A percentile compares a stretch with the other conserved stretches of the same genome.
phyloP scores from a whole-genome alignment of 2,888 invertebrate species.

The Pogonocherus hispidulus region DNA sequence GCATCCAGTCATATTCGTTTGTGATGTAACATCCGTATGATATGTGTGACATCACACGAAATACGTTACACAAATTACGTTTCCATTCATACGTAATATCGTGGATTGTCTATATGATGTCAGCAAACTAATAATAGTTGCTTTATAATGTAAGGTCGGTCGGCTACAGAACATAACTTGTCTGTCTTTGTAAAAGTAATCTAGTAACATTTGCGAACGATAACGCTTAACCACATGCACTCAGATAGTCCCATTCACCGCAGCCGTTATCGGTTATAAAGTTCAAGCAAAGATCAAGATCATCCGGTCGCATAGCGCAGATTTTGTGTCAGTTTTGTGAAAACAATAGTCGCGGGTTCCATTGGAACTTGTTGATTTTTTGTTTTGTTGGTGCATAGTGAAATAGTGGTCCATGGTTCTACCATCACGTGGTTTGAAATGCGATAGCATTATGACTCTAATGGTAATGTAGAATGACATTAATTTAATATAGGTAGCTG shows the following conservation, averaged over 20 bases:
- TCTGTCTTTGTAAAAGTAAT: slow-evolving; percentile 30
- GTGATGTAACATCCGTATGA: slow-evolving; percentile 19
- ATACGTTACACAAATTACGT: slow-evolving; percentile 45
- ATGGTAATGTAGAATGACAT: slow-evolving; percentile 29
- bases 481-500: neutral
- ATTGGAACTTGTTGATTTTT: slow-evolving; percentile 3
- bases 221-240: slow-evolving; percentile 30
- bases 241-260: slow-evolving; percentile 36
- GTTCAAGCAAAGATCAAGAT: slow-evolving; percentile 17
- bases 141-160: slow-evolving; percentile 38
- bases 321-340: neutral
- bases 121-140: slow-evolving; percentile 47
- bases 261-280: slow-evolving; percentile 32
- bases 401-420: slow-evolving; percentile 36
- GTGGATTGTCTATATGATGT: slow-evolving; percentile 48
- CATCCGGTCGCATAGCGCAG: slow-evolving; percentile 10
- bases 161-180: slow-evolving; percentile 32
- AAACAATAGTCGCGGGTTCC: neutral
- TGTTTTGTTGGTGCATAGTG: neutral
- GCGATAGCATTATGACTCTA: slow-evolving; percentile 29
- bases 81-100: slow-evolving; percentile 52
- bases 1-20: slow-evolving; percentile 6
- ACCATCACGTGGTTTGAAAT: slow-evolving; percentile 24
- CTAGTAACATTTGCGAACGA: slow-evolving; percentile 38
- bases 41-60: slow-evolving; percentile 40